Evolutionary conservation across 2,888 invertebrate species (phyloP), one percentile per base, ranked within the genome.

Genomic region (Monochamus alternatus): DNA sequence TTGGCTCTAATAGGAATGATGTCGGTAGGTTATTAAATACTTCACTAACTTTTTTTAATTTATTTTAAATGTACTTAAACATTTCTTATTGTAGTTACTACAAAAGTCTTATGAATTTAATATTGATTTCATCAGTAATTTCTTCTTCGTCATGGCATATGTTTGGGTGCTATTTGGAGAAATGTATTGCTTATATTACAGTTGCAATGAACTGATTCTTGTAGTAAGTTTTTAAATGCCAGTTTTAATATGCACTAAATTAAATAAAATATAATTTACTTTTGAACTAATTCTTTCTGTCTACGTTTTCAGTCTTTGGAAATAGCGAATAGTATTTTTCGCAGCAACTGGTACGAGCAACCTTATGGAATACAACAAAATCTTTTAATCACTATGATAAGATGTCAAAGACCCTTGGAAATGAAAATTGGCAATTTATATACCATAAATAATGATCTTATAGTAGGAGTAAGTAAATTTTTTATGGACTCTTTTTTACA

Each of bases 281-380:
- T 44, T 44, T 9, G 44, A 9, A 0, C 44, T 44, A 44, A 44
- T 44, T 2, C 9, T 44, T 44, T 22, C 0, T 22, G 7, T 44
- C 44, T 44, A 9, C 9, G 9, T 10, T 22, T 22, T 22, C 22
- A 22, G 22, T 22, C 22, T 22, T 22, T 22, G 22, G 22, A 22
- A 22, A 22, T 67, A 55, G 1, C 14, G 32, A 38, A 2, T n/a
- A 9, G 47, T 9, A 67, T 67, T 58, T 67, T 38, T 58, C 12
- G 58, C 5, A 67, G 67, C 14, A n/a, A 58, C 14, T 67, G 67
- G 67, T 67, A 67, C 22, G 43, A 58, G n/a, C 38, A 67, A 14
- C 5, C 58, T 3, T 0, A 0, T 7, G 31, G 31, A 14, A 32
- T 52, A 22, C 55, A 67, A 22, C 38, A 2, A 14, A 58, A 22